Evolutionary conservation across 2,888 invertebrate genomes (phyloP).

Genomic region (Latheticus oryzae): DNA sequence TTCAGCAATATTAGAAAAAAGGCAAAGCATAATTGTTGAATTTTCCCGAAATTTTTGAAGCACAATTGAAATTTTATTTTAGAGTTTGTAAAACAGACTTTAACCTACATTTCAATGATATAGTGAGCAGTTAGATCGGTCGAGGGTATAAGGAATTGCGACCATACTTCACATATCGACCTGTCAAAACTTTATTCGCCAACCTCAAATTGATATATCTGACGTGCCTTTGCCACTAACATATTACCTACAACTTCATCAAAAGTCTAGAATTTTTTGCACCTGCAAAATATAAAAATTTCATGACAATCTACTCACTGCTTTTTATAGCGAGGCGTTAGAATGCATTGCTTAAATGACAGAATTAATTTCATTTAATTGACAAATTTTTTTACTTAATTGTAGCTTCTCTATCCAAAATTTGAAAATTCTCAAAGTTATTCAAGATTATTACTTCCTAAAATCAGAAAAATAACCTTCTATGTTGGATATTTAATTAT

Average conservation of each 20-base stretch:
- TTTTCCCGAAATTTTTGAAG: conserved; percentile 34
- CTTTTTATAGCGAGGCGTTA: no score
- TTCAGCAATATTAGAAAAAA: no score
- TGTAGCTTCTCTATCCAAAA: no score
- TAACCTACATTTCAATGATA: conserved; percentile 37
- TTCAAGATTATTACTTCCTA: no score
- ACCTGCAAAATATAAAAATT: conserved; percentile 13
- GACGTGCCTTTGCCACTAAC: conserved; percentile 40
- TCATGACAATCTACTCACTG: no score
- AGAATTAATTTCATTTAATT: no score
- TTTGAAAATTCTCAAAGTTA: no score
- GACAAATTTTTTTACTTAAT: no score
- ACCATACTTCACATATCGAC: conserved; percentile 47
- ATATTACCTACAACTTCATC: conserved; percentile 42
- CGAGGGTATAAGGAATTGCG: conserved; percentile 38
- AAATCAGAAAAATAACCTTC: no score
- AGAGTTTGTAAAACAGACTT: conserved; percentile 26
- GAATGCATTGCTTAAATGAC: no score
- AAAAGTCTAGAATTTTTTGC: conserved; percentile 26
- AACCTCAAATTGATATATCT: conserved; percentile 46
- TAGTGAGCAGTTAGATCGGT: conserved; percentile 39
- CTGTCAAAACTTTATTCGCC: conserved; percentile 47
- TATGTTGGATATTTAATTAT: no score
- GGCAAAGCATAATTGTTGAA: no score
- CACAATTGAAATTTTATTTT: conserved; percentile 35